phyloP scores from a whole-genome alignment of 2,888 invertebrate species.

The Ectemnius cavifrons region DNA sequence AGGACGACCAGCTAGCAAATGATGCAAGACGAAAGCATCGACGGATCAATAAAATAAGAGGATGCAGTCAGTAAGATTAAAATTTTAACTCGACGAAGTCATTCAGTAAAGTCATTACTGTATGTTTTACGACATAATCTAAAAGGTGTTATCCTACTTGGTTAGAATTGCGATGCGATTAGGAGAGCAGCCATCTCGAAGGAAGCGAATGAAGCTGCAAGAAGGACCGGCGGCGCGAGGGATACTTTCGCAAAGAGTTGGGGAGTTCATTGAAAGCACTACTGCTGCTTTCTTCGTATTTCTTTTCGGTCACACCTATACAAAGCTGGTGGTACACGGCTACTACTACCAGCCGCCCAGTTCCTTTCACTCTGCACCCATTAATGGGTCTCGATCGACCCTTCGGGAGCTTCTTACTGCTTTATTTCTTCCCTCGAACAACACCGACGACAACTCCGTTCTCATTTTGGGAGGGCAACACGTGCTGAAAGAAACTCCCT shows the following conservation, averaged over 20 bases:
- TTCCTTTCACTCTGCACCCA: constrained; percentile 62
- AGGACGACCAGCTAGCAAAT: constrained; percentile 62
- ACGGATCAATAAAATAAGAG: constrained; percentile 22
- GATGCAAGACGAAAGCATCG: constrained; percentile 35
- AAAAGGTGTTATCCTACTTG: background rate
- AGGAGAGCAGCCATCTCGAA: background rate
- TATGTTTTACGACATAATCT: background rate
- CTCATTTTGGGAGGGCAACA: constrained; percentile 51
- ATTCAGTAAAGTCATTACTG: background rate
- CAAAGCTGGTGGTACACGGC: constrained; percentile 60
- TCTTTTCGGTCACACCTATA: constrained; percentile 56
- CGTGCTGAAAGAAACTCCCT: constrained; percentile 50
- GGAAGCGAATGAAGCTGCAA: background rate
- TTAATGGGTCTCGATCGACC: constrained; percentile 70
- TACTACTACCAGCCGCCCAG: constrained; percentile 49
- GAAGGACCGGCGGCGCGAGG: background rate
- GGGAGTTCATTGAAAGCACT: constrained; percentile 32
- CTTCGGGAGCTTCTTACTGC: constrained; percentile 48
- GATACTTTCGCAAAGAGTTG: constrained; percentile 21
- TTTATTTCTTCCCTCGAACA: constrained; percentile 62
- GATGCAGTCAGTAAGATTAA: constrained; percentile 30
- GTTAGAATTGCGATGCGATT: background rate
- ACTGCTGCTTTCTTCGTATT: constrained; percentile 46
- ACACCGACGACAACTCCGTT: constrained; percentile 55
- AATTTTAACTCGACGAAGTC: background rate